Percentiles rank a stretch among this genome's conserved stretches.
Evolutionary conservation across 2,888 invertebrate genomes (phyloP).

Genomic region (Drosophila infuscata): DNA sequence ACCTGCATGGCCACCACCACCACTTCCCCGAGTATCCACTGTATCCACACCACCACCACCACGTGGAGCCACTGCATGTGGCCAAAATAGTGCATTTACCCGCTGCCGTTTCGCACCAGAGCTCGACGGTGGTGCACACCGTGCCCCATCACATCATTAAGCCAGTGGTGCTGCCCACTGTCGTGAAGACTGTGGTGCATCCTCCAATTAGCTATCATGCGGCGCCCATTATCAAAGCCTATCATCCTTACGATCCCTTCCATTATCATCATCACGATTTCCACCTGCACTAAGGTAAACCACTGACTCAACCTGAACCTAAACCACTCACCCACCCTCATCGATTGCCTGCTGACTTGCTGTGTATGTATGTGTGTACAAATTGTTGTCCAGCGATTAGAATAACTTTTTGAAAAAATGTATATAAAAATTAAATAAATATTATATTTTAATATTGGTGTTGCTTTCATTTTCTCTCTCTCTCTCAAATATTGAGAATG

Average conservation of each 20-base stretch:
- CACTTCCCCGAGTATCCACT: conserved; percentile 70
- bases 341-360: conserved; percentile 50
- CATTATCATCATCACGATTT: conserved; percentile 74
- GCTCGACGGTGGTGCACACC: conserved; percentile 83
- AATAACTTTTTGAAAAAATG: conserved; percentile 2
- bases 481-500: not conserved
- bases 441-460: not conserved
- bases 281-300: conserved; percentile 63
- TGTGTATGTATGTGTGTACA: conserved; percentile 53
- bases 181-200: conserved; percentile 82
- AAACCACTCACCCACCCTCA: conserved; percentile 1
- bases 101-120: conserved; percentile 83
- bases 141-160: conserved; percentile 82
- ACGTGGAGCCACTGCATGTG: conserved; percentile 79
- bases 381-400: conserved; percentile 42
- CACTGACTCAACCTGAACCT: not conserved
- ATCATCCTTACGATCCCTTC: conserved; percentile 78
- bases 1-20: conserved; percentile 81
- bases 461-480: not conserved
- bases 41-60: conserved; percentile 54
- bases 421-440: conserved; percentile 24
- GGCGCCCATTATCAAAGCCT: conserved; percentile 82
- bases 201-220: conserved; percentile 81
- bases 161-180: conserved; percentile 81
- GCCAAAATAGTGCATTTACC: conserved; percentile 82